Base-by-base conservation (phyloP, 2,113 vertebrate species). In the Eptesicus fuscus region DNA sequence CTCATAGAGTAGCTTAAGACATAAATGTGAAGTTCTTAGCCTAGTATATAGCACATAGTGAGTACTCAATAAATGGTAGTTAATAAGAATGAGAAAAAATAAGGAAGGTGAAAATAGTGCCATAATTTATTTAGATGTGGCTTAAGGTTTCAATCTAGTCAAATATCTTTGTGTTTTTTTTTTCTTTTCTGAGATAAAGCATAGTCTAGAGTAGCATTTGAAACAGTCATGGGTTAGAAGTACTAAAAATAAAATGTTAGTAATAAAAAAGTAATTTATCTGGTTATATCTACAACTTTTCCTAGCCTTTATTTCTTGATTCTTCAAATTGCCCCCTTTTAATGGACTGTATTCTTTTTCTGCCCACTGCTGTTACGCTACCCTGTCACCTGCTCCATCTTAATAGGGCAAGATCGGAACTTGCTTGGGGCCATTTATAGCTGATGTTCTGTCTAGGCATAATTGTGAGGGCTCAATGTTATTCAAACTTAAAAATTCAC, bases 21-120 rank as follows among this genome's bases (percentile, higher is more conserved):
- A 65, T 51, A 76, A 42, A 86, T 69, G n/a, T 79, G 67, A 76
- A 91, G 30, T 88, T 95, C 65, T 94, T 94, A 88, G 37, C 30
- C n/a, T 84, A 76, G 30, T 91, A 70, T 28, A 23, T 74, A 17
- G 65, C 16, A 85, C 44, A 53, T 94, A 77, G 22, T 42, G 14
- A 35, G 40, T 93, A 91, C 3, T 90, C 32, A 83, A 5, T 85
- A 87, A 65, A 59, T 94, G 28, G 22, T 59, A 67, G 59, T 65
- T 78, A 76, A 79, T 91, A 85, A 87, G 61, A 93, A 88, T 32
- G 42, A 95, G 67, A 61, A 95, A 40, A 80, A 9, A 67, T 17
- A 84, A 61, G 7, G 28, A 84, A 1, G 18, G 59, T 86, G 76
- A 95, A 92, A 90, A 37, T 86, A 53, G 22, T 90, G 44, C 82